Percentiles rank a stretch among this genome's conserved stretches.
phyloP scores from a whole-genome alignment of 2,113 vertebrate species.

The Crotalus tigris region DNA sequence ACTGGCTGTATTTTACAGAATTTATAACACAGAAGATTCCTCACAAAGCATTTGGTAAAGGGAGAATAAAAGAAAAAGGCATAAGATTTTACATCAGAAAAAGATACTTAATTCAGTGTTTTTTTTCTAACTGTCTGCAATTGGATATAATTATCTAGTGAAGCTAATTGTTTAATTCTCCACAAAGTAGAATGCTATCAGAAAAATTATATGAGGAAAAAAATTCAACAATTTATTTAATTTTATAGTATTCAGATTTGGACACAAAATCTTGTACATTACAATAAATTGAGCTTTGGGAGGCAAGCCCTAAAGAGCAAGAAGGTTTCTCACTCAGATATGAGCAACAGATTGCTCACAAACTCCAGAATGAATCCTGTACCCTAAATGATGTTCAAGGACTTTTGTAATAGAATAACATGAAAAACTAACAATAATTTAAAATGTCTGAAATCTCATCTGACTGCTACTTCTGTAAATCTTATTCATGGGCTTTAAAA shows the following conservation, averaged over 20 bases:
- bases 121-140: conserved; percentile 4
- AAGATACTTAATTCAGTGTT: conserved; percentile 15
- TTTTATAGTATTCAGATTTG: neutral
- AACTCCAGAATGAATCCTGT: no score
- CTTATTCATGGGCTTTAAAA: no score
- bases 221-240: neutral
- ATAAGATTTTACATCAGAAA: conserved; percentile 9
- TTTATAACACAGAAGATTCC: conserved; percentile 3
- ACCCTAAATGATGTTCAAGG: no score
- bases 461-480: no score
- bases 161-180: conserved; percentile 23
- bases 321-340: no score
- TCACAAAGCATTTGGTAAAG: conserved; percentile 22
- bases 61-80: conserved; percentile 21
- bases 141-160: neutral
- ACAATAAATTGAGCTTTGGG: no score
- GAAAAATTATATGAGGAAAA: conserved; percentile 19
- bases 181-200: conserved; percentile 10
- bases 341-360: no score
- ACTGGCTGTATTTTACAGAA: neutral
- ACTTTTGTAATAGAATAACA: no score
- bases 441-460: no score
- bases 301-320: no score
- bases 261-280: neutral
- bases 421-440: no score